These are phyloP conservation scores for Paracanthobrama guichenoti DNA, from an alignment of 2,113 vertebrate species.

Conservation along the genomic window DNA sequence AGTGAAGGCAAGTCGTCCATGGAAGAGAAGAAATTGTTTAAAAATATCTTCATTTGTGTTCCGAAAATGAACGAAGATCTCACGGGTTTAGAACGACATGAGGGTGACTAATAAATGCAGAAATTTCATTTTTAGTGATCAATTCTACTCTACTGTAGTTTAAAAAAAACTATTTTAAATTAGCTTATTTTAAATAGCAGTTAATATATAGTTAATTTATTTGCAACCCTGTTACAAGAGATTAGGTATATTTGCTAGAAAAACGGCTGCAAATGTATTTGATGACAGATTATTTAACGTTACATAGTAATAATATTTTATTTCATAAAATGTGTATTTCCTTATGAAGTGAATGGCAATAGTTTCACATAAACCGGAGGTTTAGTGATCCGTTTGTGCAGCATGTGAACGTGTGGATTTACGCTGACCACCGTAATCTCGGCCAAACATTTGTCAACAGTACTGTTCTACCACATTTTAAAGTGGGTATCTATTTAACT, in stretches of 20 bases:
- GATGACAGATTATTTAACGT: too few relatives aligned
- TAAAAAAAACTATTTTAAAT: not conserved
- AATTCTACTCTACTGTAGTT: not conserved
- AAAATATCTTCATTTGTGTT: too few relatives aligned
- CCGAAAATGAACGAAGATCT: too few relatives aligned
- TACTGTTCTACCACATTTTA: not conserved
- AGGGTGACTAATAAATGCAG: too few relatives aligned
- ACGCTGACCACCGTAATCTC: not conserved
- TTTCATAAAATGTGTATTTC: too few relatives aligned
- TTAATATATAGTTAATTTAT: not conserved
- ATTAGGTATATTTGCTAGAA: too few relatives aligned
- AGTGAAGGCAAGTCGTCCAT: too few relatives aligned
- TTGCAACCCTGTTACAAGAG: too few relatives aligned
- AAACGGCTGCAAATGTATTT: too few relatives aligned
- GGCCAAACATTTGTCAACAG: not conserved
- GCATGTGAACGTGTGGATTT: not conserved
- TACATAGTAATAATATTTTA: not conserved
- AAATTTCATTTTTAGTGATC: not conserved
- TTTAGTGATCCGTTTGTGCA: not conserved
- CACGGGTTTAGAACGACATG: too few relatives aligned
- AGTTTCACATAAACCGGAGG: not conserved
- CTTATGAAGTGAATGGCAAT: not conserved
- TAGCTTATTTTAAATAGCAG: not conserved
- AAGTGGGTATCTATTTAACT: not conserved
- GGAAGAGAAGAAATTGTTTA: too few relatives aligned